A percentile compares a stretch with the other conserved stretches of the same genome.
Evolutionary conservation across 2,113 vertebrate species (phyloP).

Genomic region (Mesitornis unicolor): DNA sequence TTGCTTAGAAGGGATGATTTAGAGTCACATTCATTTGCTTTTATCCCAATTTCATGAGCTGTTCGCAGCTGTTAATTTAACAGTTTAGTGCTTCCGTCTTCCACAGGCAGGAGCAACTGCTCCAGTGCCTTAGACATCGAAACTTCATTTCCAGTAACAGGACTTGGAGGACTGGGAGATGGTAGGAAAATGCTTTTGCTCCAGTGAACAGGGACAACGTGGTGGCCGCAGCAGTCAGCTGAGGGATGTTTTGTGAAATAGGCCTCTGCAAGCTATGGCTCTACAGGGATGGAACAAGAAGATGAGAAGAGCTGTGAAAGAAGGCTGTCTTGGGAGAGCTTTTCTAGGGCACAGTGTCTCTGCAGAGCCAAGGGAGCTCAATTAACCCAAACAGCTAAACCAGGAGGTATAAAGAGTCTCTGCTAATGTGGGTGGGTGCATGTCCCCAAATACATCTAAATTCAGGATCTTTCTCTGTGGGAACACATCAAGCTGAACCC

Average conservation of each 20-base stretch:
- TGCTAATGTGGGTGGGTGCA: not conserved
- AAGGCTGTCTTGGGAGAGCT: not conserved
- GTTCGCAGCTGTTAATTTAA: constrained; percentile 61
- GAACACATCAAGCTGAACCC: not conserved
- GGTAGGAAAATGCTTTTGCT: not conserved
- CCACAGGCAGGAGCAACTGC: not conserved
- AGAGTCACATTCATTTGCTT: not conserved
- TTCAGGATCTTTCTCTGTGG: not conserved
- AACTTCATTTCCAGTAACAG: constrained; percentile 47
- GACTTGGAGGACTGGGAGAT: constrained; percentile 1
- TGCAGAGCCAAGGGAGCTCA: not conserved
- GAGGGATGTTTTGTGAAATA: not conserved
- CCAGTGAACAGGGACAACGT: not conserved
- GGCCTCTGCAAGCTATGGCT: not conserved
- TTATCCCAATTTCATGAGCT: not conserved
- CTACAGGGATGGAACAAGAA: not conserved
- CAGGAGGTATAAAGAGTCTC: not conserved
- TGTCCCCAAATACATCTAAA: not conserved
- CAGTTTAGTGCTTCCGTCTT: constrained; percentile 53
- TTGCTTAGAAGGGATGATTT: not conserved
- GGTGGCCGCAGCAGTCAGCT: not conserved
- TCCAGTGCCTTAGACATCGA: not conserved
- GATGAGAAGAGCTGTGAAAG: not conserved
- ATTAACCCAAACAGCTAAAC: not conserved
- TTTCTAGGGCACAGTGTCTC: not conserved